These are phyloP conservation scores for Ahaetulla prasina DNA, from an alignment of 2,113 vertebrate species.

Conservation along the genomic window DNA sequence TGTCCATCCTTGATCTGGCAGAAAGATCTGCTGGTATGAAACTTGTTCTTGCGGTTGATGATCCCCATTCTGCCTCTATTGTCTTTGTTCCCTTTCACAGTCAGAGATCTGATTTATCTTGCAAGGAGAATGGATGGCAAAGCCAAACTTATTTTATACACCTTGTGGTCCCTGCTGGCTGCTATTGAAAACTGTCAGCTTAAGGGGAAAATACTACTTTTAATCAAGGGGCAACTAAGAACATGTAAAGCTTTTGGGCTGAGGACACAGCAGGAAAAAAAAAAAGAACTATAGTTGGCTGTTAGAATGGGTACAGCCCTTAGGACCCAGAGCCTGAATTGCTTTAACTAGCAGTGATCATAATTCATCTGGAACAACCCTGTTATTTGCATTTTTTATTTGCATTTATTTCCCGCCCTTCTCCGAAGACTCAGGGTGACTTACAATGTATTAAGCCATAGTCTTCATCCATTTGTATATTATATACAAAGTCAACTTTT, in stretches of 20 bases:
- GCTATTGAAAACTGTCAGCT: neutral
- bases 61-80: neutral
- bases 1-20: neutral
- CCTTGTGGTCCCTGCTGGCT: neutral
- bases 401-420: too few species aligned
- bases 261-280: neutral
- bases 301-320: neutral
- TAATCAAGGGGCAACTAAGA: neutral
- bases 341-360: neutral
- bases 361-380: neutral
- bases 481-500: too few species aligned
- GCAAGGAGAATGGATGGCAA: neutral
- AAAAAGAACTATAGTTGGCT: neutral
- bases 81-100: neutral
- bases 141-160: neutral
- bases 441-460: too few species aligned
- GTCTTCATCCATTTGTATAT: too few species aligned
- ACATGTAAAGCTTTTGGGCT: neutral
- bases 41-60: neutral
- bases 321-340: neutral
- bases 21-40: neutral
- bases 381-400: too few species aligned
- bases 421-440: too few species aligned
- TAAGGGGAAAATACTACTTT: neutral
- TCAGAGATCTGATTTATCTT: neutral